Percentiles rank a stretch among this genome's conserved stretches.
These are phyloP conservation scores for Deilephila porcellus DNA, from an alignment of 2,888 invertebrate species.

Conservation along the genomic window DNA sequence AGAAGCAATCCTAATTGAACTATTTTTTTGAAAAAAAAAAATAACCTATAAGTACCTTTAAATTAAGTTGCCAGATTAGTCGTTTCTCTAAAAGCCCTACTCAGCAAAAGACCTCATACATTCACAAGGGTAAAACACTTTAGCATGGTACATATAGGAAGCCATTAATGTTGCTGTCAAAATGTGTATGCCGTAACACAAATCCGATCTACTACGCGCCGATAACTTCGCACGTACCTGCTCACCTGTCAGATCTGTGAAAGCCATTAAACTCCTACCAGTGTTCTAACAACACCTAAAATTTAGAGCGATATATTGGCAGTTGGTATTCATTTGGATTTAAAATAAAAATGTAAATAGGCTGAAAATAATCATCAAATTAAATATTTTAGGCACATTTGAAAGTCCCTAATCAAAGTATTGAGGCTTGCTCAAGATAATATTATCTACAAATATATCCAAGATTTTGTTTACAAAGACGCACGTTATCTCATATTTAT, in stretches of 20 bases:
- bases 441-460: background rate
- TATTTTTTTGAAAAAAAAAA: no score
- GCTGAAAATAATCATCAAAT: no score
- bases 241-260: background rate
- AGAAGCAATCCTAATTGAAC: no score
- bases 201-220: background rate
- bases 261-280: background rate
- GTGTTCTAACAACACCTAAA: background rate
- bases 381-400: no score
- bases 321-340: no score
- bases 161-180: conserved; percentile 3
- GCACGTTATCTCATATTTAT: background rate
- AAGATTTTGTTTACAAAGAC: background rate
- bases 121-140: background rate
- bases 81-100: no score
- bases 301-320: background rate
- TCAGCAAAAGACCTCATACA: no score
- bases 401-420: no score
- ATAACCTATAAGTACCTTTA: no score
- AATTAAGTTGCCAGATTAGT: no score
- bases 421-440: background rate
- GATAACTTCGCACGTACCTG: background rate
- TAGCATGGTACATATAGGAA: background rate
- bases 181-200: background rate
- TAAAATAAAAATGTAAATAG: no score